Base-by-base conservation (phyloP, 2,888 invertebrate genomes). In the Boloria selene region DNA sequence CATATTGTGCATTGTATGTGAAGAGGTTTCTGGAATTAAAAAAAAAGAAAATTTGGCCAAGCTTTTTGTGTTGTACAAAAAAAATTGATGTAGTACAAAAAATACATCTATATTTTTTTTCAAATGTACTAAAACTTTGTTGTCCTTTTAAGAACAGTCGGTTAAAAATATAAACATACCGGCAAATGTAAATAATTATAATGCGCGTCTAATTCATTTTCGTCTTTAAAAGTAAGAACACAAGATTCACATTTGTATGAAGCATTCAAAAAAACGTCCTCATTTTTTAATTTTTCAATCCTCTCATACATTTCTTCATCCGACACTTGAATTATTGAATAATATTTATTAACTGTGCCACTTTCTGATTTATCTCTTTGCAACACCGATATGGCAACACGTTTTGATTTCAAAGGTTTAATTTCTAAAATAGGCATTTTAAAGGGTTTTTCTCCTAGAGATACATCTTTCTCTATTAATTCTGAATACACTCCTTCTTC, bases 1-100 rank as follows among this genome's bases (percentile, higher is more conserved):
- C 66, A 66, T 49, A 66, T 59, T 52, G 49, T 42, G 22, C 66
- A 66, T 17, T 66, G 66, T 2, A 66, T 49, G 38, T 62, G 62
- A 17, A 58, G 58, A 0, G 59, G 59, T 62, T 63, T 67, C 67
- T 67, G 31, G 2, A 53, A 49, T 45, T 59, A 26, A 42, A 2
- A 26, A n/a, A n/a, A n/a, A n/a, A n/a, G n/a, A n/a, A n/a, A n/a
- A n/a, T n/a, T n/a, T n/a, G n/a, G n/a, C n/a, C n/a, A n/a, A n/a
- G n/a, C n/a, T n/a, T n/a, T n/a, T n/a, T n/a, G n/a, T n/a, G n/a
- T n/a, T n/a, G n/a, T n/a, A n/a, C n/a, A n/a, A n/a, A n/a, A n/a
- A n/a, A n/a, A n/a, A n/a, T n/a, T n/a, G n/a, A n/a, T n/a, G n/a
- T n/a, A n/a, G n/a, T n/a, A n/a, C n/a, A n/a, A n/a, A n/a, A n/a